Conservation (phyloP, 2,113 vertebrate genomes). For the Benitochromis conjunctus region DNA sequence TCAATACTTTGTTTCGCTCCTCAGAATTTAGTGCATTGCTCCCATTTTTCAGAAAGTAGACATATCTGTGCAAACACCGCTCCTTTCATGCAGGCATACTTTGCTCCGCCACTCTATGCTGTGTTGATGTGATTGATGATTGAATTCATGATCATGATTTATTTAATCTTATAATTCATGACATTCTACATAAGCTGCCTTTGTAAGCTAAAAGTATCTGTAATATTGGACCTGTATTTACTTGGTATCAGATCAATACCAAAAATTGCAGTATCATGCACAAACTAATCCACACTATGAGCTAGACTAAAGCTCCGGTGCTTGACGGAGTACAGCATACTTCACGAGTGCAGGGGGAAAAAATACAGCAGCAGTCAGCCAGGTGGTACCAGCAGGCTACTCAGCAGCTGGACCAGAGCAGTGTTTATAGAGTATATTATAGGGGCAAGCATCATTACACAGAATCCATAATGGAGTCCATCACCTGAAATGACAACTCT, state of each 20-base stretch:
- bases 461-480: conserved; percentile 16
- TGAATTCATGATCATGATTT: neutral
- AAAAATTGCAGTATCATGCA: neutral
- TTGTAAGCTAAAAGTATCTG: neutral
- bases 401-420: neutral
- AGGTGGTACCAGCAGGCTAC: neutral
- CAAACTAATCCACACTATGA: neutral
- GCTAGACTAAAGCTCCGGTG: neutral
- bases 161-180: neutral
- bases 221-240: neutral
- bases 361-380: neutral
- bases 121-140: neutral
- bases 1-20: neutral
- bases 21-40: neutral
- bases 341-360: neutral
- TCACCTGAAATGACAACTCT: conserved; percentile 26
- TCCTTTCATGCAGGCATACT: neutral
- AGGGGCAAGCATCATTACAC: conserved; percentile 42
- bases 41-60: neutral
- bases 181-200: neutral
- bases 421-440: conserved; percentile 40
- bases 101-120: neutral
- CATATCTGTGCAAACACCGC: neutral
- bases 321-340: neutral
- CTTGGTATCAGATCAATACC: neutral